phyloP scores from a whole-genome alignment of 1,140 invertebrate genomes.

The Acromyrmex heyeri region DNA sequence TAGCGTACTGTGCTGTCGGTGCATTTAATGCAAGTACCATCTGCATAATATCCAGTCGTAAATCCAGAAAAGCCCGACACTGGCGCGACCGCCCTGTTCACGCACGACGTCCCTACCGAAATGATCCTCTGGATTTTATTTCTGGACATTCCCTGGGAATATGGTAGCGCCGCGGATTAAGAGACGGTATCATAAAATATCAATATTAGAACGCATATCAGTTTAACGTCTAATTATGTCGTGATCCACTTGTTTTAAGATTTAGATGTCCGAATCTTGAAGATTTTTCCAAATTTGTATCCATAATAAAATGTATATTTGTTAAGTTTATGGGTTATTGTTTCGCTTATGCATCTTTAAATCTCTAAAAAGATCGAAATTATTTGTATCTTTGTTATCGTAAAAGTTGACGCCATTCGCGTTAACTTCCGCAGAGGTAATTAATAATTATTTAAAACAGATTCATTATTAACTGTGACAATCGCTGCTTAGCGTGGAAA shows the following conservation, averaged over 20 bases:
- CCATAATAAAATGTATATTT: neutral
- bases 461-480: slow-evolving; percentile 12
- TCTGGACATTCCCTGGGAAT: slow-evolving; percentile 58
- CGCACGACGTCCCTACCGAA: slow-evolving; percentile 42
- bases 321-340: too few relatives aligned
- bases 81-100: slow-evolving; percentile 41
- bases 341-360: neutral
- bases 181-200: slow-evolving; percentile 23
- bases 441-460: neutral
- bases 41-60: slow-evolving; percentile 81
- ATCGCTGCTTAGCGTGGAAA: slow-evolving; percentile 28
- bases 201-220: slow-evolving; percentile 49
- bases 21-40: slow-evolving; percentile 80
- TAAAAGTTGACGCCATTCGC: neutral
- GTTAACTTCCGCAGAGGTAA: neutral
- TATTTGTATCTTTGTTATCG: neutral
- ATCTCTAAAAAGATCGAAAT: neutral
- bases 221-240: slow-evolving; percentile 58
- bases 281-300: neutral
- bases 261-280: neutral
- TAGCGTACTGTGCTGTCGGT: slow-evolving; percentile 68
- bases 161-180: neutral
- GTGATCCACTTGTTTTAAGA: slow-evolving; percentile 40
- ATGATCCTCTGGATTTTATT: slow-evolving; percentile 75
- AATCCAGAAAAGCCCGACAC: slow-evolving; percentile 76